phyloP scores from a whole-genome alignment of 2,888 invertebrate genomes.

The Pyrocoelia pectoralis region DNA sequence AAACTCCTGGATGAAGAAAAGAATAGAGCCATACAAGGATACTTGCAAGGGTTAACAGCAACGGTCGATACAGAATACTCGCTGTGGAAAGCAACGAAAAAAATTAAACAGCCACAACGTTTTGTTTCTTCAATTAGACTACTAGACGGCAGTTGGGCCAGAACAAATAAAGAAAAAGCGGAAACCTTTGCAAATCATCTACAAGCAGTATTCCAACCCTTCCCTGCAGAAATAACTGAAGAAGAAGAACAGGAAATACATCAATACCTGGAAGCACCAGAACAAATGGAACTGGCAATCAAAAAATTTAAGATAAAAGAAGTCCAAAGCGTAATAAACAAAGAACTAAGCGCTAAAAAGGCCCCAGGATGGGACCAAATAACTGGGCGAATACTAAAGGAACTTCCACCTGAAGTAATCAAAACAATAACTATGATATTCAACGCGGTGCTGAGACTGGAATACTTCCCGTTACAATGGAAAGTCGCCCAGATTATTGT shows the following conservation, averaged over 20 bases:
- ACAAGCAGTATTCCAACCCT: neutral
- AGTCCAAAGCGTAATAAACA: conserved; percentile 7
- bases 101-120: conserved; percentile 4
- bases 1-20: conserved; percentile 7
- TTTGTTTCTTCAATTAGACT: neutral
- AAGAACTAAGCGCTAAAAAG: conserved; percentile 10
- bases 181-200: conserved; percentile 9
- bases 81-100: conserved; percentile 19
- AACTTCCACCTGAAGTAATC: conserved; percentile 2
- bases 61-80: conserved; percentile 3
- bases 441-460: neutral
- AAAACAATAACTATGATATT: conserved; percentile 4
- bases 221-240: neutral
- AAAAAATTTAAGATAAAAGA: conserved; percentile 8
- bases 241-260: conserved; percentile 12
- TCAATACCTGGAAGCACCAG: neutral
- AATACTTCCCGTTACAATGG: conserved; percentile 25
- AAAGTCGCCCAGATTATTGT: conserved; percentile 43
- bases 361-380: conserved; percentile 9
- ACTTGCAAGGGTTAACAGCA: conserved; percentile 6
- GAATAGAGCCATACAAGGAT: neutral
- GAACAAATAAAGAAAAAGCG: conserved; percentile 10
- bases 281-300: conserved; percentile 6
- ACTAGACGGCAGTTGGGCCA: neutral
- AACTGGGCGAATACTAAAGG: conserved; percentile 13